These are phyloP conservation scores for Numida meleagris DNA, from an alignment of 2,113 vertebrate species.

Conservation along the genomic window DNA sequence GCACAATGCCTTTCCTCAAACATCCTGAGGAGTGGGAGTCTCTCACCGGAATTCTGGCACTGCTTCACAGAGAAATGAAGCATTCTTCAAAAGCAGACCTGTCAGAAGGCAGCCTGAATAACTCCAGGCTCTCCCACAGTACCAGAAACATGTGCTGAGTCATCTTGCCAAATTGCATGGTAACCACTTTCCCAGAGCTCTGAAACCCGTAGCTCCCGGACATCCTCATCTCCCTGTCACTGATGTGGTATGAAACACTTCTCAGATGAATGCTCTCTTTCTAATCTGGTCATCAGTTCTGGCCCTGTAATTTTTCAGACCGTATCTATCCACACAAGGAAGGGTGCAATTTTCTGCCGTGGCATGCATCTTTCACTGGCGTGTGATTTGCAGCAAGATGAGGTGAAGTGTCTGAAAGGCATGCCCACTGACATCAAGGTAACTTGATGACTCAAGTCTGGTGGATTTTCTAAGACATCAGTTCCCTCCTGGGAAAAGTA, in stretches of 20 bases:
- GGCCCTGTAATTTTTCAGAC: conserved; percentile 24
- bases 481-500: not conserved
- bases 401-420: not conserved
- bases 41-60: not conserved
- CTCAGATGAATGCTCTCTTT: not conserved
- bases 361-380: not conserved
- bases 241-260: not conserved
- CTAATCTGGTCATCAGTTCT: conserved; percentile 16
- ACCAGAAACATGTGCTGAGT: not conserved
- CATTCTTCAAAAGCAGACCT: not conserved
- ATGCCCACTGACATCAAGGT: not conserved
- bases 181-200: not conserved
- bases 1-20: not conserved
- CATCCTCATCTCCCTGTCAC: not conserved
- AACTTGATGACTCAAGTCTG: conserved; percentile 25
- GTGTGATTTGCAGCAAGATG: not conserved
- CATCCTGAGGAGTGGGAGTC: not conserved
- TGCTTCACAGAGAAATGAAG: not conserved
- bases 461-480: conserved; percentile 5
- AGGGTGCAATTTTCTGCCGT: not conserved
- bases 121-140: not conserved
- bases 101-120: not conserved
- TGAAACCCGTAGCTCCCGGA: conserved; percentile 9
- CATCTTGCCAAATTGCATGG: not conserved
- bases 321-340: not conserved